Percentiles rank a stretch among this genome's conserved stretches.
Evolutionary conservation across 2,888 invertebrate genomes (phyloP).

Genomic region (Vesta saturnalis): DNA sequence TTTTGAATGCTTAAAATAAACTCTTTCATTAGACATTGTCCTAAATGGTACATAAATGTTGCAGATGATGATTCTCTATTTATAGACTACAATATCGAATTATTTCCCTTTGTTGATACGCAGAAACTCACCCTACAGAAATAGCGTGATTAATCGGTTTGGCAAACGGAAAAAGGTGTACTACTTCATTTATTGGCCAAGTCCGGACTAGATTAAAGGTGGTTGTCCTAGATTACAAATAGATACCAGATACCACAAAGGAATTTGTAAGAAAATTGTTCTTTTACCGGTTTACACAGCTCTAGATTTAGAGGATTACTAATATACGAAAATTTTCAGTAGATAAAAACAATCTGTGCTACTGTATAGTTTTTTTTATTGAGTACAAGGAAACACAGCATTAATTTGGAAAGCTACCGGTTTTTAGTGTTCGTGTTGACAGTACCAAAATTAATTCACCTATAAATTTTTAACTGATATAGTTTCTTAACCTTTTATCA

Average conservation of each 20-base stretch:
- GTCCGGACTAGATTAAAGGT: background rate
- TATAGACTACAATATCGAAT: background rate
- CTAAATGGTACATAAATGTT: background rate
- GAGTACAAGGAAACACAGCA: too few species aligned
- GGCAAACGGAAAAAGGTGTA: background rate
- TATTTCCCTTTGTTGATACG: background rate
- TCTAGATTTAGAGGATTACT: too few species aligned
- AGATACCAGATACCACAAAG: background rate
- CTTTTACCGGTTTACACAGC: too few species aligned
- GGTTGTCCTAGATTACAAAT: background rate
- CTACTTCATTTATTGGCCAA: background rate
- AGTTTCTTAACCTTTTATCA: too few species aligned
- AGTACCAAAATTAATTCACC: too few species aligned
- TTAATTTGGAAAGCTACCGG: too few species aligned
- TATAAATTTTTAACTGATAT: too few species aligned
- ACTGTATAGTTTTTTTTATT: too few species aligned
- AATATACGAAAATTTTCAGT: too few species aligned
- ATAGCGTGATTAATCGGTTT: background rate
- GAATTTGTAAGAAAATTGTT: too few species aligned
- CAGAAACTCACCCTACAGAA: background rate
- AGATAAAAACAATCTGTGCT: too few species aligned
- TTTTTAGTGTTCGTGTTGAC: too few species aligned
- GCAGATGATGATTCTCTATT: background rate
- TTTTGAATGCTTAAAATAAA: background rate
- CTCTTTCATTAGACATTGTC: background rate